These are phyloP conservation scores for Cephonodes hylas DNA, from an alignment of 2,888 invertebrate genomes.

Conservation along the genomic window DNA sequence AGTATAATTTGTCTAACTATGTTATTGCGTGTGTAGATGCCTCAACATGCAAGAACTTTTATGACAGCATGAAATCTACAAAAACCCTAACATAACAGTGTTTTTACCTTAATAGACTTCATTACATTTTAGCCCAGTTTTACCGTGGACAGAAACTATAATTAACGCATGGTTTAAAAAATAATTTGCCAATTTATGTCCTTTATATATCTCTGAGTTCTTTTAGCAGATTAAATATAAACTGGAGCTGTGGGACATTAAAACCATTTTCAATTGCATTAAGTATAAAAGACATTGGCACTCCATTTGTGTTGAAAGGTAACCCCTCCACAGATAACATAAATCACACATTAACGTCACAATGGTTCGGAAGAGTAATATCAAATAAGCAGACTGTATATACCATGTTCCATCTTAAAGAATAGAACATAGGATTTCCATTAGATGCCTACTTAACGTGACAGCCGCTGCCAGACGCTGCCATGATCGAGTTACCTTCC, in stretches of 20 bases:
- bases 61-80: neutral
- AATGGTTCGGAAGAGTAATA: neutral
- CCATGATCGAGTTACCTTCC: conserved; percentile 68
- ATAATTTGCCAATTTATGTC: too few relatives aligned
- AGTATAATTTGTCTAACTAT: neutral
- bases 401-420: conserved; percentile 42
- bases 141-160: too few relatives aligned
- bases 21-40: neutral
- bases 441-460: conserved; percentile 67
- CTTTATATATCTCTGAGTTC: too few relatives aligned
- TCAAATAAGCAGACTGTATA: neutral
- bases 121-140: neutral
- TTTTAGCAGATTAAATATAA: too few relatives aligned
- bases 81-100: conserved; percentile 12
- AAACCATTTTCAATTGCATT: neutral
- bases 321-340: neutral
- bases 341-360: conserved; percentile 7
- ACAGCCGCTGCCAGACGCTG: conserved; percentile 55
- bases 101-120: conserved; percentile 11
- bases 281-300: neutral
- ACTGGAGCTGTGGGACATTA: neutral
- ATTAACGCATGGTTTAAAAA: too few relatives aligned
- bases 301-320: neutral
- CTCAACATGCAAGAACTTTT: neutral
- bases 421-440: conserved; percentile 70